Conservation (phyloP, 2,888 invertebrate species). For the Hydrotaea cyrtoneurina region DNA sequence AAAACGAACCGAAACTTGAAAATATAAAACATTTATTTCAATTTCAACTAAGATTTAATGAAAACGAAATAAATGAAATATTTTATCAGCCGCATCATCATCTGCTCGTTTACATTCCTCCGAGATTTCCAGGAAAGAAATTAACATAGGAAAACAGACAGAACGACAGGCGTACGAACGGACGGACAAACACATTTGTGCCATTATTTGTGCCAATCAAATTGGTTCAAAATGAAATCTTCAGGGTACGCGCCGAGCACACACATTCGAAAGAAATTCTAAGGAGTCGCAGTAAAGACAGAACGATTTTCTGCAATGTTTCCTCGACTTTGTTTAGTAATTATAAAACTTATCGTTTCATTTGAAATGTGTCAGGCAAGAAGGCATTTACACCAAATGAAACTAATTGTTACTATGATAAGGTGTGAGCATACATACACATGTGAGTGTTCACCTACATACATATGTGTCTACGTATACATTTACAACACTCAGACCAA, state of each 20-base stretch:
- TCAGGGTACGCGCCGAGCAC: not conserved
- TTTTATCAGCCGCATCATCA: constrained; percentile 5
- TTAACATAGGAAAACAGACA: constrained; percentile 8
- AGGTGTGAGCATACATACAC: not conserved
- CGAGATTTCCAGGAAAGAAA: constrained; percentile 20
- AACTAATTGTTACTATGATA: constrained; percentile 33
- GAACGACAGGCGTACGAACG: not conserved
- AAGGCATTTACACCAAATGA: constrained; percentile 31
- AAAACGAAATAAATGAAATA: constrained; percentile 15
- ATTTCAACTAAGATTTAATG: constrained; percentile 16
- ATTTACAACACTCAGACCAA: too few species aligned
- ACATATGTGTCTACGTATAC: not conserved
- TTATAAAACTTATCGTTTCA: constrained; percentile 28
- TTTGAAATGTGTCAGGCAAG: constrained; percentile 18
- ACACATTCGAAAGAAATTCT: not conserved
- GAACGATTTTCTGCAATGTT: not conserved
- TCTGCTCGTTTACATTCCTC: not conserved
- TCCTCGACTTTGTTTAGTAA: not conserved
- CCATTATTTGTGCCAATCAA: constrained; percentile 23
- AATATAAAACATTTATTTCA: not conserved
- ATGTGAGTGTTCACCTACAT: not conserved
- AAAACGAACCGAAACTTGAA: not conserved
- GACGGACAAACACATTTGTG: not conserved
- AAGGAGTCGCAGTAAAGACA: not conserved
- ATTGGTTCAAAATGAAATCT: constrained; percentile 25